A percentile compares a stretch with the other conserved stretches of the same genome.
Conservation (phyloP, 23 tunicate genomes). For the Trididemnum miniatum region DNA sequence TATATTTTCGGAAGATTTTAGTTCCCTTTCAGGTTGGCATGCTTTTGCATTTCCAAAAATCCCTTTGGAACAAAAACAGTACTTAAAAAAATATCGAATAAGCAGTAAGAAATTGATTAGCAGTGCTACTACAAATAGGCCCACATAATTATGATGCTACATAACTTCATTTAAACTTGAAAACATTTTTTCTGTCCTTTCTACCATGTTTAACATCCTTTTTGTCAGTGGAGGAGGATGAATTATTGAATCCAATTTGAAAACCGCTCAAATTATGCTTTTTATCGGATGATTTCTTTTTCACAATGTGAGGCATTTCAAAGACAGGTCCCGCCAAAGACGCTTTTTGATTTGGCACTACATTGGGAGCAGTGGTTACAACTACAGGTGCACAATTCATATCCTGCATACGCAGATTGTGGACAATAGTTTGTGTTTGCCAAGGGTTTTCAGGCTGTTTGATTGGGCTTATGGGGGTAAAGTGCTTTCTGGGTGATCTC, state of each 20-base stretch:
- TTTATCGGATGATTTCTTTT: background rate
- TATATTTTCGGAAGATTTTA: no score
- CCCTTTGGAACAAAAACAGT: no score
- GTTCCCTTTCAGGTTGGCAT: no score
- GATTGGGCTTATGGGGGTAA: conserved; percentile 60
- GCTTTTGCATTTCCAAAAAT: no score
- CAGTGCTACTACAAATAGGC: no score
- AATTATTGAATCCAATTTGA: background rate
- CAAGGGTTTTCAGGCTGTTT: conserved; percentile 54
- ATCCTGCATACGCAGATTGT: conserved; percentile 40
- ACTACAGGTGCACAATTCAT: conserved; percentile 74
- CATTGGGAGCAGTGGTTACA: conserved; percentile 28
- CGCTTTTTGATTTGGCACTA: background rate
- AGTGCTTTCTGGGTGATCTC: conserved; percentile 58
- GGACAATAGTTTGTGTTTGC: conserved; percentile 72
- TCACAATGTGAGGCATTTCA: background rate
- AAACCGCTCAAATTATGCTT: background rate
- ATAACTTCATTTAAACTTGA: no score
- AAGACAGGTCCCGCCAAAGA: background rate
- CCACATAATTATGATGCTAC: no score
- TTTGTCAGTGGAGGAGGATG: background rate
- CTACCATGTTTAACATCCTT: no score
- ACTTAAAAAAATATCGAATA: no score
- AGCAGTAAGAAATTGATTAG: no score
- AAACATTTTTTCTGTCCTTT: no score